Conservation (phyloP, 2,888 invertebrate species). For the Phrixothrix hirtus region DNA sequence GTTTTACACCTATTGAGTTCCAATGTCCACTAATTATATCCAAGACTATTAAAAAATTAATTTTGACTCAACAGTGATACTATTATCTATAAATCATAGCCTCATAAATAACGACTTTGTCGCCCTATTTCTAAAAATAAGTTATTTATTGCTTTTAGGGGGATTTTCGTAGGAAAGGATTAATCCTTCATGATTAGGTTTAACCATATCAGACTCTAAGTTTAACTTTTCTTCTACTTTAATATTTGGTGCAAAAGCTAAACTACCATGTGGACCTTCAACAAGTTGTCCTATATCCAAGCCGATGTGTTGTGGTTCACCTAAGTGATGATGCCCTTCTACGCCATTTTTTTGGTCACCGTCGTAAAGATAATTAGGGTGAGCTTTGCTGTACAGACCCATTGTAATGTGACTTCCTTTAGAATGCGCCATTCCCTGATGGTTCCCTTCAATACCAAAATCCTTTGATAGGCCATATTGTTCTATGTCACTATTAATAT, state of each 20-base stretch:
- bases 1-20: not conserved
- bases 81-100: slow-evolving; percentile 12
- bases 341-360: slow-evolving; percentile 20
- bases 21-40: too few species aligned
- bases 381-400: slow-evolving; percentile 38
- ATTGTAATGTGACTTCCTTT: slow-evolving; percentile 47
- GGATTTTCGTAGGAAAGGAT: slow-evolving; percentile 60
- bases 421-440: slow-evolving; percentile 36
- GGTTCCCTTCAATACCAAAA: slow-evolving; percentile 48
- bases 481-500: slow-evolving; percentile 33
- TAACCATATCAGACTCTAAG: slow-evolving; percentile 62
- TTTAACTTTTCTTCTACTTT: slow-evolving; percentile 62
- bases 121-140: slow-evolving; percentile 1
- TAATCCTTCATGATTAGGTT: slow-evolving; percentile 64
- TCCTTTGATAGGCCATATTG: slow-evolving; percentile 35
- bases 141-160: slow-evolving; percentile 19
- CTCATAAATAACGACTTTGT: slow-evolving; percentile 5
- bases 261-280: slow-evolving; percentile 61
- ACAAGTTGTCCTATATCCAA: slow-evolving; percentile 54
- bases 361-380: slow-evolving; percentile 7
- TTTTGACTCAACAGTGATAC: not conserved
- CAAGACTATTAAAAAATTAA: too few species aligned
- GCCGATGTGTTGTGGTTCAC: slow-evolving; percentile 51
- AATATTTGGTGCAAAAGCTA: slow-evolving; percentile 55
- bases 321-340: slow-evolving; percentile 49